Percentiles rank a stretch among this genome's conserved stretches.
Evolutionary conservation across 2,113 vertebrate species (phyloP).

Genomic region (Benitochromis conjunctus): DNA sequence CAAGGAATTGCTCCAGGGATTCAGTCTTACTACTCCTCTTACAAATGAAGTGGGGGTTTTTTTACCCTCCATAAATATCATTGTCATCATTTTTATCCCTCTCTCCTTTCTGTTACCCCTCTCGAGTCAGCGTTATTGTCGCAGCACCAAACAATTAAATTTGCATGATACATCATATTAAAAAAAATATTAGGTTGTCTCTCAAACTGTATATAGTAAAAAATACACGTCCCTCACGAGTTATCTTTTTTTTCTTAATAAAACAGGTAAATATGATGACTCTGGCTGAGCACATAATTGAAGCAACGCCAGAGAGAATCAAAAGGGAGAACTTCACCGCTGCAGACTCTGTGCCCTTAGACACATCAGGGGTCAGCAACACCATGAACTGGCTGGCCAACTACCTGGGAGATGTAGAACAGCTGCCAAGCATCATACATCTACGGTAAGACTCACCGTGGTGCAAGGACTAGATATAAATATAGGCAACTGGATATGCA

Average conservation of each 20-base stretch:
- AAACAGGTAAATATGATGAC: conserved; percentile 96
- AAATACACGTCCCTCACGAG: background rate
- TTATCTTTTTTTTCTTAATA: background rate
- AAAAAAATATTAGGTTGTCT: background rate
- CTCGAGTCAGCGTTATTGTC: background rate
- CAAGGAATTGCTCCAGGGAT: conserved; percentile 56
- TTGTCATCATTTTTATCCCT: background rate
- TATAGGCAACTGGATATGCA: background rate
- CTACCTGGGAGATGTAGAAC: conserved; percentile 94
- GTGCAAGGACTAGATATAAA: background rate
- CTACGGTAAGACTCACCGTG: conserved; percentile 75
- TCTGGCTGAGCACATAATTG: conserved; percentile 96
- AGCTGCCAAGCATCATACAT: conserved; percentile 89
- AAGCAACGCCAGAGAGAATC: conserved; percentile 95
- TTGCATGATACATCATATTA: background rate
- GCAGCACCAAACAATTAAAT: background rate
- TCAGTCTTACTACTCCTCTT: conserved; percentile 37
- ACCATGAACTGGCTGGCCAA: conserved; percentile 99
- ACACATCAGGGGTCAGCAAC: conserved; percentile 82
- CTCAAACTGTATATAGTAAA: background rate
- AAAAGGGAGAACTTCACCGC: conserved; percentile 92
- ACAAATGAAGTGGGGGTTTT: conserved; percentile 17
- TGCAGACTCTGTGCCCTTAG: conserved; percentile 77
- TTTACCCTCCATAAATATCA: conserved; percentile 6
- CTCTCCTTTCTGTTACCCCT: background rate